Evolutionary conservation across 2,797 vertebrate genomes (phyloP), one percentile per base, ranked within the genome.

Genomic region (Mormyrops boulengeri): DNA sequence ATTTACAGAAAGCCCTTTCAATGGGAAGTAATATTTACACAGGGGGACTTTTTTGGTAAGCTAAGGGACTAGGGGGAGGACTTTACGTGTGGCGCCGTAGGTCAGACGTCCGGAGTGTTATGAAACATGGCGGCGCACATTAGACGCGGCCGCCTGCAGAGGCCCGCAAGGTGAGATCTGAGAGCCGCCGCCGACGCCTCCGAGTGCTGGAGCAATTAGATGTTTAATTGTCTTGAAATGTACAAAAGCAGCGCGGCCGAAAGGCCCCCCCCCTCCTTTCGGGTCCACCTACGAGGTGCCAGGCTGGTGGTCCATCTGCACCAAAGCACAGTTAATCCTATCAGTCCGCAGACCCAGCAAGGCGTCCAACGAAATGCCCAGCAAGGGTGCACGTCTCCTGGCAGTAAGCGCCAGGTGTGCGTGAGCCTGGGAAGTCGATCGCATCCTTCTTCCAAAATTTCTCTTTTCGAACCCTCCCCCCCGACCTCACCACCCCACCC

Each of bases 1-100:
- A 91, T 92, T 92, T 91, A 77, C 89, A 90, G 91, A 93, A 92
- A 92, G 91, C 92, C 91, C 91, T 0, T 87, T 89, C 62, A 55
- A 62, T 52, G 90, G 92, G 88, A 47, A 91, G 92, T 88, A 93
- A 91, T 94, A 47, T 94, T 95, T 95, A 93, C 93, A 92, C 91
- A 92, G 91, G 91, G 92, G 90, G 91, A 92, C 91, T 38, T 87
- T 41, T 57, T n/a, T 85, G 90, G 87, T 49, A 88, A 88, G 93
- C 92, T 85, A 91, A 91, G 44, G 38, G 69, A 91, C 91, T 89
- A 88, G 69, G 91, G 90, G 91, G 89, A 91, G 90, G 2, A 87
- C 90, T 94, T 92, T 90, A 92, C 88, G 90, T 14, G 60, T 88
- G 19, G n/a, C 91, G 89, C 38, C 38, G 34, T 8, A 55, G 88